Percentiles rank a stretch among this genome's conserved stretches.
Conservation (phyloP, 2,888 invertebrate genomes). For the Cryptocheilus praepositus region DNA sequence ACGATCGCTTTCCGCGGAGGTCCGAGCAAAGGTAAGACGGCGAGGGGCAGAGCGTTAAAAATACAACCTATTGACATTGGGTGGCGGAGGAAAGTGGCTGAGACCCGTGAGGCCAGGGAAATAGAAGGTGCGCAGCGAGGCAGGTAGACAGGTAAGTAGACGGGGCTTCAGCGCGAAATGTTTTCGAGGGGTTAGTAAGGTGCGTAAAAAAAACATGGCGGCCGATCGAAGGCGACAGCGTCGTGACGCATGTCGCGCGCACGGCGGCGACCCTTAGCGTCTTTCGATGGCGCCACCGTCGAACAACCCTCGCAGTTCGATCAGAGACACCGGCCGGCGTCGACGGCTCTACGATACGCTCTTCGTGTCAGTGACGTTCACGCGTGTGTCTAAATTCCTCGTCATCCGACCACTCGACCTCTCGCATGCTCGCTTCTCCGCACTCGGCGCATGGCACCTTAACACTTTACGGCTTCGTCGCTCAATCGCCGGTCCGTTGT, state of each 20-base stretch:
- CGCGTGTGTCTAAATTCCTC: conserved; percentile 35
- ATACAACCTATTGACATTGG: too few species aligned
- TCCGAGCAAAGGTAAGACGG: too few species aligned
- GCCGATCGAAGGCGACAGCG: conserved; percentile 63
- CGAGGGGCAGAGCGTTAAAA: too few species aligned
- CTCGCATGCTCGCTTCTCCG: not conserved
- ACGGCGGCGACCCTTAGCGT: conserved; percentile 29
- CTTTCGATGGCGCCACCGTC: conserved; percentile 71
- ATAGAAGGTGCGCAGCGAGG: not conserved
- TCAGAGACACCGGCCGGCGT: conserved; percentile 73
- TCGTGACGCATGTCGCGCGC: conserved; percentile 12
- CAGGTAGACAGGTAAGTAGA: not conserved
- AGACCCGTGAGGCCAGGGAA: too few species aligned
- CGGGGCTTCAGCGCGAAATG: conserved; percentile 40
- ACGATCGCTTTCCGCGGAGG: too few species aligned
- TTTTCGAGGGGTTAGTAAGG: conserved; percentile 60
- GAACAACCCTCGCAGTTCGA: conserved; percentile 72
- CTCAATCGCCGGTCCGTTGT: too few species aligned
- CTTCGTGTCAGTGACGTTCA: conserved; percentile 33
- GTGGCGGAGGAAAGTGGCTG: too few species aligned
- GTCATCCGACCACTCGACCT: too few species aligned
- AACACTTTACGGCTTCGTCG: too few species aligned
- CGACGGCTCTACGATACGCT: conserved; percentile 56
- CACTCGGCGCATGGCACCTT: too few species aligned
- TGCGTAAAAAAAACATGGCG: conserved; percentile 60